phyloP scores from a whole-genome alignment of 2,113 vertebrate species.

The Peromyscus californicus region DNA sequence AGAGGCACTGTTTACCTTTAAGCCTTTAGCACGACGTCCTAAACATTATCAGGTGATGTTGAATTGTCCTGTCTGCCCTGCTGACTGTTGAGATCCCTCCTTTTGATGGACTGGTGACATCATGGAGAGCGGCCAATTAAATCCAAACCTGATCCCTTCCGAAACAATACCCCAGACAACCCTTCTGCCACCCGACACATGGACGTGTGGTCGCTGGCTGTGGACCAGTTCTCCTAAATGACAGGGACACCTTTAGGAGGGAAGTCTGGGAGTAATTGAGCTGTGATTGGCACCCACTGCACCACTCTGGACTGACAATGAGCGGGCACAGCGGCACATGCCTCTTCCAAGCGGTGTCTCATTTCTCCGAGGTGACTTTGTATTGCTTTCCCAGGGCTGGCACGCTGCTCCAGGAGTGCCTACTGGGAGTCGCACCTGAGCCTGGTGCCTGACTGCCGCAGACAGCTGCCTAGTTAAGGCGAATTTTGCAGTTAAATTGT shows the following conservation, averaged over 20 bases:
- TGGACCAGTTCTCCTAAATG: neutral
- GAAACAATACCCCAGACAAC: neutral
- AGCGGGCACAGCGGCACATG: neutral
- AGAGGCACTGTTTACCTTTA: neutral
- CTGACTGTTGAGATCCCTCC: neutral
- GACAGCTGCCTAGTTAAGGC: conserved; percentile 81
- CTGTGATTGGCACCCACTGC: conserved; percentile 37
- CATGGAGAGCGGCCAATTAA: neutral
- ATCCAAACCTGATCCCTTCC: neutral
- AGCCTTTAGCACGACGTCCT: neutral
- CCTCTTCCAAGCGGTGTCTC: conserved; percentile 71
- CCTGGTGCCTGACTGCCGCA: conserved; percentile 53
- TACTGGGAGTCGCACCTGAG: conserved; percentile 75
- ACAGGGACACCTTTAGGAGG: conserved; percentile 32
- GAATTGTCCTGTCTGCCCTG: neutral
- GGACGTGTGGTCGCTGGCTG: neutral
- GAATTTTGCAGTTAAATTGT: conserved; percentile 79
- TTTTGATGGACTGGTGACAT: neutral
- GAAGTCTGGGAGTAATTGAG: conserved; percentile 67
- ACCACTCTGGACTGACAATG: conserved; percentile 34
- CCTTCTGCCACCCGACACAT: neutral
- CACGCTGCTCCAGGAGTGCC: neutral
- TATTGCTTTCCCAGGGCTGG: conserved; percentile 61
- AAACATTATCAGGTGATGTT: neutral
- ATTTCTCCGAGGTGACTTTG: conserved; percentile 74